phyloP scores from a whole-genome alignment of 2,113 vertebrate genomes.

The Eira barbara region DNA sequence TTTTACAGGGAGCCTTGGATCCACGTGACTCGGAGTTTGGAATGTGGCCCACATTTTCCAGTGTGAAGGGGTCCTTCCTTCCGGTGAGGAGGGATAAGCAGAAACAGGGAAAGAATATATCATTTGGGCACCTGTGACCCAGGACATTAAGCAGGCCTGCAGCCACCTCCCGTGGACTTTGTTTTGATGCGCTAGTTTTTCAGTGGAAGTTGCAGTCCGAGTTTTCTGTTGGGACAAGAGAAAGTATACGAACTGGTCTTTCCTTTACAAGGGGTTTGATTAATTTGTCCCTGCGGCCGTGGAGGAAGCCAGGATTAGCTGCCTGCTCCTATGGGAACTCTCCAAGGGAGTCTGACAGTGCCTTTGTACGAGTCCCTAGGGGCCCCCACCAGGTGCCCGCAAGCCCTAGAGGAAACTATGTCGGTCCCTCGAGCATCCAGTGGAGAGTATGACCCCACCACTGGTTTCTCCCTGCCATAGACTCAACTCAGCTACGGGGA shows the following conservation, averaged over 20 bases:
- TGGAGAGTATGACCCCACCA: not conserved
- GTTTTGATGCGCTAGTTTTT: not conserved
- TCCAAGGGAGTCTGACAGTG: not conserved
- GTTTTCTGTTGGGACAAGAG: not conserved
- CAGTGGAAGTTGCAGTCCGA: not conserved
- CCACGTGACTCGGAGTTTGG: not conserved
- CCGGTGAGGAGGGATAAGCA: not conserved
- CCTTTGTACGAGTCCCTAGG: not conserved
- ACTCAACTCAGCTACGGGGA: not conserved
- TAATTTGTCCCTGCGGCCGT: not conserved
- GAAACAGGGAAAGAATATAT: not conserved
- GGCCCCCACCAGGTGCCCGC: not conserved
- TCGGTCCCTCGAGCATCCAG: not conserved
- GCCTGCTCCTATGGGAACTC: not conserved
- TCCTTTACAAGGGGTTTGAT: not conserved
- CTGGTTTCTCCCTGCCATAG: not conserved
- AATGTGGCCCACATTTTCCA: not conserved
- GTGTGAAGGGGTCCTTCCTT: not conserved
- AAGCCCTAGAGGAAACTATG: not conserved
- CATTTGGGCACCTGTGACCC: not conserved
- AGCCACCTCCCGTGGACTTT: not conserved
- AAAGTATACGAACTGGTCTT: not conserved
- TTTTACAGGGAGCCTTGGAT: not conserved
- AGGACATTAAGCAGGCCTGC: not conserved
- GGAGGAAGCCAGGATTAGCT: not conserved